Base-by-base conservation (phyloP, 2,888 invertebrate genomes). In the Mongoloraphidia duomilia region DNA sequence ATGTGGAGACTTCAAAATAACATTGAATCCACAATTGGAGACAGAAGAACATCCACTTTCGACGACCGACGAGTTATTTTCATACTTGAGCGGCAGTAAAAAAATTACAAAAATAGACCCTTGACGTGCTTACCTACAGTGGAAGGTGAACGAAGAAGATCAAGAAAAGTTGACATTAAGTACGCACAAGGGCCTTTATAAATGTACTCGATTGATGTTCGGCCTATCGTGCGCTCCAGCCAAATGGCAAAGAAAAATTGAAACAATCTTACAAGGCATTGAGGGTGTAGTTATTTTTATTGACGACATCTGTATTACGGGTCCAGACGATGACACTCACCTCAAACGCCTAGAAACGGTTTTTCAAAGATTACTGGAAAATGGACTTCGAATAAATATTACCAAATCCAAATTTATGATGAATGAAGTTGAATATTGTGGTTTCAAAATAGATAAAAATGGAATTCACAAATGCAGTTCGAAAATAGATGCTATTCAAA, bases 1-100 rank as follows among this genome's bases (percentile, higher is more conserved):
- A 11, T 64, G 64, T 49, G 62, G 60, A 1, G 63, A 66, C 53
- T 62, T 55, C 50, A 58, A 57, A 45, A 46, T 55, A 11, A 52
- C 50, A 0, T 14, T 56, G n/a, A 56, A 55, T 39, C n/a, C 33
- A 37, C 17, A 42, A 44, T 40, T 49, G 11, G 37, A 34, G 9
- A 41, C 49, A 17, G 44, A 52, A 13, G 49, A 52, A 10, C 41
- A 51, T 35, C 46, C 49, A 13, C 9, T 50, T 9, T 47, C 46
- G 6, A 46, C 47, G 8, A 42, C 45, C 17, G 50, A 52, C 17
- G 53, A 53, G n/a, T 45, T 55, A n/a, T 55, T 57, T 39, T 39
- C 12, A 1, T 49, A 44, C 9, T 52, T 61, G 49, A 48, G 56
- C n/a, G 57, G 56, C 2, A 57, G 59, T 1, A 44, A 49, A 3